Base-by-base conservation (phyloP, 2,113 vertebrate species). In the Alosa alosa region DNA sequence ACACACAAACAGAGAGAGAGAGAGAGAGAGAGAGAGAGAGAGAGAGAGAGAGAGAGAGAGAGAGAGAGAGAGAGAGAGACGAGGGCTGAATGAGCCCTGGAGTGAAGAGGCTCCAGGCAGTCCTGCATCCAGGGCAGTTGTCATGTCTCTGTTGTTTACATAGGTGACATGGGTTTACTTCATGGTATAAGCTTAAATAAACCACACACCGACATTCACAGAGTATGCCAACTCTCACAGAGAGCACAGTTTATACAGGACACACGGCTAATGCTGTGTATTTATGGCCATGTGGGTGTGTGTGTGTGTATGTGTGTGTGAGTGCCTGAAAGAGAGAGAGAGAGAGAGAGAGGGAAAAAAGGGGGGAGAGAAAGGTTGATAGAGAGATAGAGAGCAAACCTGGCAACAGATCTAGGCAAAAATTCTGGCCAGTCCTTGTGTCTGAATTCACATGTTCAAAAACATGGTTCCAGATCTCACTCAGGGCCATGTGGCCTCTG, bases 161-260 rank as follows among this genome's bases (percentile, higher is more conserved):
- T 85, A 36, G 81, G 87, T 85, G 88, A 90, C 88, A 89, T 88
- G 41, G 47, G 89, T 93, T 93, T 92, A 92, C 88, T 84, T 86
- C 84, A 89, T 50, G 57, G 50, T 22, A 44, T 4, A 81, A 88
- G 86, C 87, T 93, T 89, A 90, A 91, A 93, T 88, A 91, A 93
- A 91, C 89, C 82, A 68, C 55, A 87, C 86, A 88, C 72, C 15
- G 45, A 85, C 85, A n/a, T 18, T 0, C 41, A 41, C 85, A 22
- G 55, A 60, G 55, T 22, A 17, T 52, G 50, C 50, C 50, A 52
- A 52, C 13, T 52, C 50, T 52, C 18, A 22, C 55, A 22, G 55
- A 60, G 20, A 60, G 55, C 20, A 22, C 18, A 60, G 55, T 60
- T 22, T 60, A 60, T 60, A 60, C 55, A 60, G 55, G 20, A 22